phyloP scores from a whole-genome alignment of 2,113 vertebrate genomes.

The Chiloscyllium plagiosum region DNA sequence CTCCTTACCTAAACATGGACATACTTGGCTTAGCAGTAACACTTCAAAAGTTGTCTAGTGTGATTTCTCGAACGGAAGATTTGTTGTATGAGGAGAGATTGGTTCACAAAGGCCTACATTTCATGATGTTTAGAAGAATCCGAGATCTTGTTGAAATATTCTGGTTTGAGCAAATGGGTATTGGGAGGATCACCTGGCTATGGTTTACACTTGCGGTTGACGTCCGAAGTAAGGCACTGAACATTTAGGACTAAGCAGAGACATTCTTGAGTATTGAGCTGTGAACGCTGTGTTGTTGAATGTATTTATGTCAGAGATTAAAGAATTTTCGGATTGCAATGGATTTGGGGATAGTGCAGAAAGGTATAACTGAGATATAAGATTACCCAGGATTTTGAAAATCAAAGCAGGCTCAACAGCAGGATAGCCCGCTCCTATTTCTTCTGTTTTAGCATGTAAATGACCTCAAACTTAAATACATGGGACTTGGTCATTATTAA shows the following conservation, averaged over 20 bases:
- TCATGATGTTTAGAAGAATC: neutral
- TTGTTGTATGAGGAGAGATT: neutral
- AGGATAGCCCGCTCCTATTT: neutral
- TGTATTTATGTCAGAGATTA: neutral
- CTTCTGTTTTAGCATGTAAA: neutral
- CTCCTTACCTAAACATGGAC: neutral
- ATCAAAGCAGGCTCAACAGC: neutral
- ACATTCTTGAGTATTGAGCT: neutral
- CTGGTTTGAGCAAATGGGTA: neutral
- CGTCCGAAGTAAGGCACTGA: neutral
- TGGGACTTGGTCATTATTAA: neutral
- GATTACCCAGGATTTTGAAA: neutral
- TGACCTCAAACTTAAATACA: neutral
- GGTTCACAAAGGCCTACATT: neutral
- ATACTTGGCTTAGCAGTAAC: neutral
- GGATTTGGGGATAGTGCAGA: neutral
- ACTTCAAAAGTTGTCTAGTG: neutral
- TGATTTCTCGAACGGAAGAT: neutral
- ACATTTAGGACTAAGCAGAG: neutral
- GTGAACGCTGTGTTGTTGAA: neutral
- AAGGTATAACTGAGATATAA: neutral
- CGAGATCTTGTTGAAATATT: neutral
- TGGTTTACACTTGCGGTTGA: neutral
- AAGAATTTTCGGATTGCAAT: neutral
- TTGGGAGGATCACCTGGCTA: neutral